Evolutionary conservation across 1,140 invertebrate species (phyloP).

Genomic region (Heliothis subflexa): DNA sequence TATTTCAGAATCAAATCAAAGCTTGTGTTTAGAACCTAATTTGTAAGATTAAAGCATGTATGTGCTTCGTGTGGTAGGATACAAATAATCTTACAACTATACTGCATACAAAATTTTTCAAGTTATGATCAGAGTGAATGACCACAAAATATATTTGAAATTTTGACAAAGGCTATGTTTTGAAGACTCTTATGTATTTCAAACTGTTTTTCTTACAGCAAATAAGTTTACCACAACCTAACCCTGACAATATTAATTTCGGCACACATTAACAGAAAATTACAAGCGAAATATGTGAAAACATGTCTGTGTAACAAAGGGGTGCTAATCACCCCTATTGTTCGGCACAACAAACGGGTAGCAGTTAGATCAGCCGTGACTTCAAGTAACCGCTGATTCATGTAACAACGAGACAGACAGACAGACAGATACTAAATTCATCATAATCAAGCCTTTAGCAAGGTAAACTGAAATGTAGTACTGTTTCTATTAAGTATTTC

Average conservation of each 20-base stretch:
- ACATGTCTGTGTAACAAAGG: conserved; percentile 27
- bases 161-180: too few relatives aligned
- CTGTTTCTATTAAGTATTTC: too few relatives aligned
- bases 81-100: neutral
- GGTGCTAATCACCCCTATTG: conserved; percentile 42
- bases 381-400: conserved; percentile 1
- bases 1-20: too few relatives aligned
- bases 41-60: too few relatives aligned
- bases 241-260: conserved; percentile 21
- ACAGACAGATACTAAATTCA: neutral
- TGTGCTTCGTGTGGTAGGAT: too few relatives aligned
- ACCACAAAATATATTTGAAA: too few relatives aligned
- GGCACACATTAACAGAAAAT: conserved; percentile 30
- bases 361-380: conserved; percentile 12
- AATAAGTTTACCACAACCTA: too few relatives aligned
- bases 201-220: too few relatives aligned
- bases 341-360: conserved; percentile 11
- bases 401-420: neutral
- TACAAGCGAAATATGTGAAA: conserved; percentile 43
- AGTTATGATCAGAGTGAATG: too few relatives aligned
- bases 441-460: neutral
- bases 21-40: too few relatives aligned
- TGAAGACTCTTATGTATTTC: too few relatives aligned
- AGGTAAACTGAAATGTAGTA: neutral
- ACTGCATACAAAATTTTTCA: neutral